phyloP scores from a whole-genome alignment of 2,113 vertebrate species.

The Callaeas wilsoni region DNA sequence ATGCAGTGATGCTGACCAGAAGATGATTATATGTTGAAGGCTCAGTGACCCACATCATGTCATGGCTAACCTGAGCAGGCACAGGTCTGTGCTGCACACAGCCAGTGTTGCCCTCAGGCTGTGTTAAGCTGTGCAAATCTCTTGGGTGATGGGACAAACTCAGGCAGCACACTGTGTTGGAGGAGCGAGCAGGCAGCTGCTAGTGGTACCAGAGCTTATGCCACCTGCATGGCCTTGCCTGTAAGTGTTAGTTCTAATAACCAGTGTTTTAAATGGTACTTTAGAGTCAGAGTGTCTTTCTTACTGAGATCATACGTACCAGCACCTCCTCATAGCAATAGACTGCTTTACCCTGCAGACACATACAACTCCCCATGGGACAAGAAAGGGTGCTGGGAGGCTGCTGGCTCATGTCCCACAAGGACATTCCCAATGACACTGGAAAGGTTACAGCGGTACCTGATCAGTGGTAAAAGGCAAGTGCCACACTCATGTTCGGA shows the following conservation, averaged over 20 bases:
- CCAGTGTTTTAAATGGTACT: not conserved
- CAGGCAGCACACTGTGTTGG: fast-evolving
- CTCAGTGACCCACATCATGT: fast-evolving
- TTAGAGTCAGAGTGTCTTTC: not conserved
- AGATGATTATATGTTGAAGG: not conserved
- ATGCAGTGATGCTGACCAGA: fast-evolving
- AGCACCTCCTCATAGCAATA: not conserved
- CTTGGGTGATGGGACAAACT: not conserved
- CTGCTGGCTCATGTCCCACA: not conserved
- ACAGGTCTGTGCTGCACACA: not conserved
- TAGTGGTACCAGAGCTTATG: not conserved
- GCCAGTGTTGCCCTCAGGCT: not conserved
- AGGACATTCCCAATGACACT: not conserved
- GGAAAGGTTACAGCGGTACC: not conserved
- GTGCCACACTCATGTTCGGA: not conserved
- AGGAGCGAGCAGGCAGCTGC: not conserved
- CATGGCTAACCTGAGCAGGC: fast-evolving
- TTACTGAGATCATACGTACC: not conserved
- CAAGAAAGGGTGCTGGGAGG: not conserved
- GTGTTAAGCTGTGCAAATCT: fast-evolving
- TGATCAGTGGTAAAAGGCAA: not conserved
- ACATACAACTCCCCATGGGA: not conserved
- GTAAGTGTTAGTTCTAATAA: not conserved
- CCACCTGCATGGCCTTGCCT: not conserved
- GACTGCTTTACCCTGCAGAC: not conserved